Conservation (phyloP, 1,140 invertebrate genomes). For the Triops cancriformis region DNA sequence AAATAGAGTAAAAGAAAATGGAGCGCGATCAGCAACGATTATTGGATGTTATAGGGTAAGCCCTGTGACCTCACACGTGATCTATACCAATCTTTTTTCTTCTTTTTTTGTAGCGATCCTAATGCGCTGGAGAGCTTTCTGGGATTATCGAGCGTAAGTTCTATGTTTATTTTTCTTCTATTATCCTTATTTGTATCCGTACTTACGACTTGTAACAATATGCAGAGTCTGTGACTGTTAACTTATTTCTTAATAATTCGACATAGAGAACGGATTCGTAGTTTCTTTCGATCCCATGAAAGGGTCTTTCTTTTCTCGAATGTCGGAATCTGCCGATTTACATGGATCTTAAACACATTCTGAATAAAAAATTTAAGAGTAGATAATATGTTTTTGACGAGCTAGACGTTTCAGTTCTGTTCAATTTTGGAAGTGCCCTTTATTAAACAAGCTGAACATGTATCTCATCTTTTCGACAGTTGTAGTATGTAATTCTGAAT, state of each 20-base stretch:
- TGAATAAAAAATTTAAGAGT: too few species aligned
- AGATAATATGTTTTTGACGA: too few species aligned
- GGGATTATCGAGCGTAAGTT: slow-evolving; percentile 32
- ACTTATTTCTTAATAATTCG: too few species aligned
- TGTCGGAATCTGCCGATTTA: too few species aligned
- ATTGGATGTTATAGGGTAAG: slow-evolving; percentile 40
- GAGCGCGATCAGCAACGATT: slow-evolving; percentile 42
- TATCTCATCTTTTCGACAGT: slow-evolving; percentile 16
- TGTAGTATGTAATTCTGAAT: slow-evolving; percentile 32
- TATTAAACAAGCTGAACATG: too few species aligned
- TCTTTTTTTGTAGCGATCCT: slow-evolving; percentile 37
- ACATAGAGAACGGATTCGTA: too few species aligned
- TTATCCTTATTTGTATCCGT: too few species aligned
- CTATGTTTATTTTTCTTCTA: slow-evolving; percentile 24
- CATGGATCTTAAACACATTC: too few species aligned
- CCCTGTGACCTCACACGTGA: not conserved
- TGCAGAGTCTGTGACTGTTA: too few species aligned
- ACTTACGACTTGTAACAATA: too few species aligned
- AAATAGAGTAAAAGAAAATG: slow-evolving; percentile 34
- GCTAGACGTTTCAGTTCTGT: slow-evolving; percentile 9
- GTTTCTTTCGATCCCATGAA: too few species aligned
- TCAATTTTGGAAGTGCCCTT: not conserved
- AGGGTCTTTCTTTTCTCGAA: too few species aligned
- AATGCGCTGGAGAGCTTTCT: slow-evolving; percentile 38
- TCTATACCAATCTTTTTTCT: slow-evolving; percentile 16